Percentiles rank a stretch among this genome's conserved stretches.
These are phyloP conservation scores for Zhuqinia jingwanae DNA, from an alignment of 2,888 invertebrate genomes.

Conservation along the genomic window DNA sequence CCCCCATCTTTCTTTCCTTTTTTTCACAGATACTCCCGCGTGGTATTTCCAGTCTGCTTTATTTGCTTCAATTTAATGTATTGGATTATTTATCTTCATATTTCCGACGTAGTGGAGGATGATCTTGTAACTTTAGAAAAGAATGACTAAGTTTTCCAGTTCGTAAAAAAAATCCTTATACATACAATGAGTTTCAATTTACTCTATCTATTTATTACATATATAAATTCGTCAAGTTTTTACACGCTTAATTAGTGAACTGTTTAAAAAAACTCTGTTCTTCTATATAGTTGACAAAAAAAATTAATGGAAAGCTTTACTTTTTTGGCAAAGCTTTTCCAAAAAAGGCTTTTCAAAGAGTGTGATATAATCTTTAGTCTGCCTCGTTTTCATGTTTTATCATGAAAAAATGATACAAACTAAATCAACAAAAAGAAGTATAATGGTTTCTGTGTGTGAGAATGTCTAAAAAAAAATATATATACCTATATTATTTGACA, in stretches of 20 bases:
- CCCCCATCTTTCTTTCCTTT: background rate
- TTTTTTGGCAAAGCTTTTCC: conserved; percentile 17
- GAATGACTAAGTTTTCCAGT: conserved; percentile 73
- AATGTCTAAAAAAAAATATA: conserved; percentile 40
- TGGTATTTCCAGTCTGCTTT: conserved; percentile 99
- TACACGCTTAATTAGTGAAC: conserved; percentile 61
- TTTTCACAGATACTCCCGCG: conserved; percentile 90
- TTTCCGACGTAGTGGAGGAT: conserved; percentile 97
- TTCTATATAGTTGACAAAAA: conserved; percentile 38
- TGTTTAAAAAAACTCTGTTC: conserved; percentile 52
- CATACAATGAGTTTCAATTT: conserved; percentile 47
- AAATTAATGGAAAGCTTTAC: conserved; percentile 11
- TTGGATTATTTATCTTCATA: conserved; percentile 98
- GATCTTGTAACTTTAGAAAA: conserved; percentile 91
- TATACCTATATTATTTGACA: conserved; percentile 26
- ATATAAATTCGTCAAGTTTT: conserved; percentile 48
- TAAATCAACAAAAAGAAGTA: conserved; percentile 48
- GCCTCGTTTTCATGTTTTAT: conserved; percentile 56
- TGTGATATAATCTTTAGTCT: conserved; percentile 73
- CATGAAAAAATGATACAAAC: conserved; percentile 25
- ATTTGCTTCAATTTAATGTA: conserved; percentile 99
- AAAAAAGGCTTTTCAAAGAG: conserved; percentile 64
- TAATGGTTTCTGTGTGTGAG: conserved; percentile 41
- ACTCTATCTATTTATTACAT: conserved; percentile 45
- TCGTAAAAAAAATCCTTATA: conserved; percentile 46